A percentile compares a stretch with the other conserved stretches of the same genome.
Conservation (phyloP, 1,140 invertebrate genomes). For the Drosophila sucinea region DNA sequence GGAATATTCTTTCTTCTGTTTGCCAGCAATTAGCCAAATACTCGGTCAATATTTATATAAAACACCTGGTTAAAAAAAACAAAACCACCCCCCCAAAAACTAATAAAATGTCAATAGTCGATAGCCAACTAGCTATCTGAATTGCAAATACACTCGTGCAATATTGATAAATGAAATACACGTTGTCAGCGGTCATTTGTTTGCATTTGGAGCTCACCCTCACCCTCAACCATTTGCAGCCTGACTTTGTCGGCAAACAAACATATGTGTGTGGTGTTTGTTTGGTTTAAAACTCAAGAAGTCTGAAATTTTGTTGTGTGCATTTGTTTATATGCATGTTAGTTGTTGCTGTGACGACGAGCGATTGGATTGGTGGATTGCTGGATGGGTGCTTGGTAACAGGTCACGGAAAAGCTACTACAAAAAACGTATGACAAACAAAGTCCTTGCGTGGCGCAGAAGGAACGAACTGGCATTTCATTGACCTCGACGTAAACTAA, state of each 20-base stretch:
- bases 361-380: background rate
- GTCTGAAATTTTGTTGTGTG: background rate
- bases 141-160: background rate
- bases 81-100: background rate
- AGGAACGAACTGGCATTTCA: background rate
- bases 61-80: conserved; percentile 1
- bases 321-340: conserved; percentile 8
- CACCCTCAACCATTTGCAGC: background rate
- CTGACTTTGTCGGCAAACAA: background rate
- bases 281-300: too few relatives aligned
- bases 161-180: background rate
- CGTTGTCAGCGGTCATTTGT: conserved; percentile 14
- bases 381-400: background rate
- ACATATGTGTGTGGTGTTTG: too few relatives aligned
- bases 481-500: too few relatives aligned
- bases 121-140: background rate
- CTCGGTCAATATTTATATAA: conserved; percentile 28
- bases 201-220: conserved; percentile 25
- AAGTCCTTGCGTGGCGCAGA: background rate
- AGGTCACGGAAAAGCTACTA: background rate
- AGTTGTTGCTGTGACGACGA: conserved; percentile 31
- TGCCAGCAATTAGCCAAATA: conserved; percentile 41
- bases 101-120: conserved; percentile 7
- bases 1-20: conserved; percentile 1
- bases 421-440: background rate